Evolutionary conservation across 2,113 vertebrate species (phyloP).

Genomic region (Halichoerus grypus): DNA sequence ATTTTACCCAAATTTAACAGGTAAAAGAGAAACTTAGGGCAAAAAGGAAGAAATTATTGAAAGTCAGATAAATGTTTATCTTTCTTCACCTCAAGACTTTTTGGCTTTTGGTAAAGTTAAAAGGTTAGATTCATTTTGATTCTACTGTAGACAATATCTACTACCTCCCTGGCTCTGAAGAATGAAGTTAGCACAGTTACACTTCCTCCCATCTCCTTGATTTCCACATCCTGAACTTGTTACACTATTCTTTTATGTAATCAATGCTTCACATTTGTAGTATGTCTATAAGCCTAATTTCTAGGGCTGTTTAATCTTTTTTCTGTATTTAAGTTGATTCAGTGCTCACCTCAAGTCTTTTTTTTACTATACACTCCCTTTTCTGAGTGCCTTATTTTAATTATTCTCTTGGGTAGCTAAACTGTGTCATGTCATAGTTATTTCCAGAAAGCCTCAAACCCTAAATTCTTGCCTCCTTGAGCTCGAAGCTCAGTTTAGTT

Average conservation of each 20-base stretch:
- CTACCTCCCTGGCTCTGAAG: neutral
- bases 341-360: neutral
- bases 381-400: neutral
- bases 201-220: neutral
- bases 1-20: neutral
- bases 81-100: neutral
- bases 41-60: neutral
- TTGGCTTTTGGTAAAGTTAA: neutral
- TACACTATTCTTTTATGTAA: neutral
- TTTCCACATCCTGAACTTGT: neutral
- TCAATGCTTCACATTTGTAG: neutral
- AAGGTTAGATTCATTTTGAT: neutral
- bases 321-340: neutral
- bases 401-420: neutral
- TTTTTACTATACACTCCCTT: neutral
- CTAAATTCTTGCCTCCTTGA: neutral
- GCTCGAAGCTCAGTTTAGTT: neutral
- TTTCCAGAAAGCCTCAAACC: neutral
- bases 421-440: neutral
- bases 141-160: neutral
- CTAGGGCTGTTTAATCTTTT: neutral
- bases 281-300: neutral
- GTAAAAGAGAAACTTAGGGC: neutral
- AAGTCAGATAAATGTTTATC: neutral
- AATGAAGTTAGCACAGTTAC: neutral